phyloP scores from a whole-genome alignment of 1,140 invertebrate genomes.

The Meloidogyne floridensis region DNA sequence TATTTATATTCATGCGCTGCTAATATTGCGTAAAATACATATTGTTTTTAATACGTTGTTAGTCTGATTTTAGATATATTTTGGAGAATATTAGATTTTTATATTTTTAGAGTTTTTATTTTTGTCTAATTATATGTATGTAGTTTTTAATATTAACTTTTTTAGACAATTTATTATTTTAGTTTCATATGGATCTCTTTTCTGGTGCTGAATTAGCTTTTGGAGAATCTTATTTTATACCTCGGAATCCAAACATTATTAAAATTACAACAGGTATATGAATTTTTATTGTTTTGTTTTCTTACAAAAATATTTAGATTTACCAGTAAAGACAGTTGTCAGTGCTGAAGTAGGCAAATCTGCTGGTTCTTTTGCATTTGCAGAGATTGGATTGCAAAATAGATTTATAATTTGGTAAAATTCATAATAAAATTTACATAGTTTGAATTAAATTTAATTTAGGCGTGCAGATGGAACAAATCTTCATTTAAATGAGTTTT shows the following conservation, averaged over 20 bases:
- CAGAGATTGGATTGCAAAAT: conserved; percentile 21
- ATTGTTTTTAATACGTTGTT: background rate
- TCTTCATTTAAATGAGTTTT: conserved; percentile 30
- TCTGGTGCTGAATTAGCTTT: conserved; percentile 36
- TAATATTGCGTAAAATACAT: background rate
- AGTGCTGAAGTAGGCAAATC: conserved; percentile 24
- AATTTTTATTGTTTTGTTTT: background rate
- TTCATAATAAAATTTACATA: background rate
- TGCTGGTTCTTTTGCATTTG: conserved; percentile 24
- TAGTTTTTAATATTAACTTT: background rate
- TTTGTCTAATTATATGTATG: too few species aligned
- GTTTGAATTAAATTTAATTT: background rate
- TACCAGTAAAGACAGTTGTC: conserved; percentile 15
- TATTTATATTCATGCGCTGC: background rate
- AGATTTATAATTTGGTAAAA: conserved; percentile 35
- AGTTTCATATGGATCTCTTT: conserved; percentile 31
- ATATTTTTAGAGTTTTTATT: background rate
- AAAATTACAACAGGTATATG: conserved; percentile 28
- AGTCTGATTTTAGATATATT: background rate
- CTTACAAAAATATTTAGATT: conserved; percentile 16
- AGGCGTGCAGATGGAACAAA: conserved; percentile 37
- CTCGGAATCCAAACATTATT: conserved; percentile 13
- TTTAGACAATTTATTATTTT: background rate
- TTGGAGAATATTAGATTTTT: background rate
- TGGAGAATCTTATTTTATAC: conserved; percentile 24